Percentiles rank a stretch among this genome's conserved stretches.
phyloP scores from a whole-genome alignment of 1,140 invertebrate genomes.

The Megalopta genalis region DNA sequence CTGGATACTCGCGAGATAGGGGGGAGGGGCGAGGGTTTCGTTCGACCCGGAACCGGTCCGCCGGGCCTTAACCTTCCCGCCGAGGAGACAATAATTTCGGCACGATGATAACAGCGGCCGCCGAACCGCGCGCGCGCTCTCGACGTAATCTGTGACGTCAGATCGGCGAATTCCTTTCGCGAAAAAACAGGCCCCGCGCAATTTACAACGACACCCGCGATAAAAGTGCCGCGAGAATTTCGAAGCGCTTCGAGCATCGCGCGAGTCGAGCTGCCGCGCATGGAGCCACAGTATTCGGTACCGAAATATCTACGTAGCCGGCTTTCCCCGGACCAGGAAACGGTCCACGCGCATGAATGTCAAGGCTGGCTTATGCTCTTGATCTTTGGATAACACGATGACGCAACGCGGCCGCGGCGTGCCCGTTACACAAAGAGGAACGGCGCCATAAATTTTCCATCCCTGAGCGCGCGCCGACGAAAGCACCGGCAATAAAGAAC shows the following conservation, averaged over 20 bases:
- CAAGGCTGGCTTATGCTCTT: constrained; percentile 45
- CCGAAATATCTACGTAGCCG: not conserved
- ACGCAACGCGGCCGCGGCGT: constrained; percentile 38
- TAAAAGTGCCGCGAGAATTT: no score
- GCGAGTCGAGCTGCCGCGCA: no score
- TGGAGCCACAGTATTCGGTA: no score
- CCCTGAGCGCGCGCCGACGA: constrained; percentile 1
- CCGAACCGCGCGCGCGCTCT: not conserved
- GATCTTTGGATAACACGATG: constrained; percentile 40
- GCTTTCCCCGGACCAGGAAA: constrained; percentile 22
- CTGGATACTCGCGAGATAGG: not conserved
- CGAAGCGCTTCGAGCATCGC: no score
- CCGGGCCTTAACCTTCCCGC: constrained; percentile 37
- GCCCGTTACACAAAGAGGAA: constrained; percentile 33
- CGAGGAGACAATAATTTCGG: not conserved
- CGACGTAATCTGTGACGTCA: constrained; percentile 16
- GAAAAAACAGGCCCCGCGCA: no score
- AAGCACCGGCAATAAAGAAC: constrained; percentile 28
- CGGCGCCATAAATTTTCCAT: constrained; percentile 41
- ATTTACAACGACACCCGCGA: no score
- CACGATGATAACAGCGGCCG: not conserved
- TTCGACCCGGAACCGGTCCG: constrained; percentile 3
- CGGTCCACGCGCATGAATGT: constrained; percentile 23
- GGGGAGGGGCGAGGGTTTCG: constrained; percentile 5
- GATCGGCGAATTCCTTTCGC: not conserved